Evolutionary conservation across 2,888 invertebrate genomes (phyloP).

Genomic region (Tridacna gigas): DNA sequence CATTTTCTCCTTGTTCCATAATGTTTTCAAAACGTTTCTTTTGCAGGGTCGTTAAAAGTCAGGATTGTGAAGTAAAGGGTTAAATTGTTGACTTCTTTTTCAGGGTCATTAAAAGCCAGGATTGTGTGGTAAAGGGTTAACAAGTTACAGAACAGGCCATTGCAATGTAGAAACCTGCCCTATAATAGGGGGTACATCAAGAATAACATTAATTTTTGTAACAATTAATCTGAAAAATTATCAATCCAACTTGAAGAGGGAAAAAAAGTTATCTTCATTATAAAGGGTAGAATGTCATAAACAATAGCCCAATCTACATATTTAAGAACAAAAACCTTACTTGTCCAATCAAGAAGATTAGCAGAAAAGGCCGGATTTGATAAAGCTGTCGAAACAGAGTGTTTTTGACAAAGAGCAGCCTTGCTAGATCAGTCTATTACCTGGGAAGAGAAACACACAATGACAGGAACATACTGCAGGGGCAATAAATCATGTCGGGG

Average conservation of each 20-base stretch:
- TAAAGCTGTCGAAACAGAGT: slow-evolving; percentile 24
- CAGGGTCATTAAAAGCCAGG: too few relatives aligned
- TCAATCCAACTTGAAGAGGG: not conserved
- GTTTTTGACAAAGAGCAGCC: slow-evolving; percentile 29
- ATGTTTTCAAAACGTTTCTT: too few relatives aligned
- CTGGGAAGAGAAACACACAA: not conserved
- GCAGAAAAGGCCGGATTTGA: slow-evolving; percentile 23
- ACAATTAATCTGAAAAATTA: not conserved
- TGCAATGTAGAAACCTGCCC: too few relatives aligned
- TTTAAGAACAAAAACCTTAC: slow-evolving; percentile 30
- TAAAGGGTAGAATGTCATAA: slow-evolving; percentile 24
- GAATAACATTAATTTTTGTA: too few relatives aligned
- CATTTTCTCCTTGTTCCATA: too few relatives aligned
- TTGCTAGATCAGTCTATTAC: slow-evolving; percentile 14
- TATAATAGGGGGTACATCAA: too few relatives aligned
- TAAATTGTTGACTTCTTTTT: too few relatives aligned
- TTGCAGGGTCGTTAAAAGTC: too few relatives aligned
- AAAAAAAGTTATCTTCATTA: not conserved
- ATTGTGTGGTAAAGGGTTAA: too few relatives aligned
- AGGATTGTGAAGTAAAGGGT: too few relatives aligned
- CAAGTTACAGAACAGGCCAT: too few relatives aligned
- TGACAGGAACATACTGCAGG: slow-evolving; percentile 8
- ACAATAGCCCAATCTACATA: slow-evolving; percentile 25
- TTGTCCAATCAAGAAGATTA: slow-evolving; percentile 27
- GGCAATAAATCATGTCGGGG: slow-evolving; percentile 2